Conservation (phyloP, 2,888 invertebrate species). For the Caradrina kadenii region DNA sequence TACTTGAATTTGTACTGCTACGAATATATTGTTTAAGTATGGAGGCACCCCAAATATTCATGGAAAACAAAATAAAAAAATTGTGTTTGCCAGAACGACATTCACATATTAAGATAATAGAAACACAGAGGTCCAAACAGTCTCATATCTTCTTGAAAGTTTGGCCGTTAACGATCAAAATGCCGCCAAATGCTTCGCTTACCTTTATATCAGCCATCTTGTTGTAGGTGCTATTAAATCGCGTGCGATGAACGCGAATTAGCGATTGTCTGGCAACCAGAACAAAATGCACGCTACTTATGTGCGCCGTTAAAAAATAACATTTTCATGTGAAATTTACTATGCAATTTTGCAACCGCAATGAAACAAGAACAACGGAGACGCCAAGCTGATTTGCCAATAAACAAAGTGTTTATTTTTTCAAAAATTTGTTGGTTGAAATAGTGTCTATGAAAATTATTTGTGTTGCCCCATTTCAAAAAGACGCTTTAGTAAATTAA, state of each 20-base stretch:
- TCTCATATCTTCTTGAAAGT: conserved; percentile 50
- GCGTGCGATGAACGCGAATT: conserved; percentile 83
- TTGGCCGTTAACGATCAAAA: conserved; percentile 87
- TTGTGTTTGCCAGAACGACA: not conserved
- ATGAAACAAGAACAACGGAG: conserved; percentile 79
- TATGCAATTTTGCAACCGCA: conserved; percentile 71
- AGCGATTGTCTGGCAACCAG: conserved; percentile 75
- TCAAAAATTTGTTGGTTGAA: conserved; percentile 2
- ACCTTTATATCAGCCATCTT: conserved; percentile 91
- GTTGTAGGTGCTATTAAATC: conserved; percentile 75
- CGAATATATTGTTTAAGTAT: not conserved
- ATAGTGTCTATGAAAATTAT: conserved; percentile 28
- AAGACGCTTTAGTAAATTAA: too few species aligned
- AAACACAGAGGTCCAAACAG: not conserved
- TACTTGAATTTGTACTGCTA: conserved; percentile 17
- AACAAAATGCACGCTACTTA: conserved; percentile 72
- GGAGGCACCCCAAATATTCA: not conserved
- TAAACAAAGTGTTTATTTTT: conserved; percentile 71
- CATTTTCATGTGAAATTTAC: conserved; percentile 74
- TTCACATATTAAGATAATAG: not conserved
- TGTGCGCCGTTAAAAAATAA: conserved; percentile 73
- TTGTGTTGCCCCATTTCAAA: not conserved
- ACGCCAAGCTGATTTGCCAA: conserved; percentile 77
- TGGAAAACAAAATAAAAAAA: not conserved
- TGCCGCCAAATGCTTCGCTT: conserved; percentile 86